Base-by-base conservation (phyloP, 1,140 invertebrate species). In the Homarus americanus region DNA sequence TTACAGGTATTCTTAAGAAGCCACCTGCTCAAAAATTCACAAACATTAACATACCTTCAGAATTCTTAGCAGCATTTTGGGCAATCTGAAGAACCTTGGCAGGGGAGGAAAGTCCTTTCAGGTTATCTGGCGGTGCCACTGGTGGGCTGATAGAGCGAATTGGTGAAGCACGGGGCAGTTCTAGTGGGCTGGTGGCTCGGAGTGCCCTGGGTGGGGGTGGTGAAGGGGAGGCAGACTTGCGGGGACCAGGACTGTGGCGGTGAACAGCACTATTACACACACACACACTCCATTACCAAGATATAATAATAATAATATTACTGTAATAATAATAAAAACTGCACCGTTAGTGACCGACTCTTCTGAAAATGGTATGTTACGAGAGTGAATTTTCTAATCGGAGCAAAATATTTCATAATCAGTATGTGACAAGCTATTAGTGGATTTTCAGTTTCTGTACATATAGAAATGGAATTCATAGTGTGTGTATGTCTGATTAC, bases 11-110 rank as follows among this genome's bases (percentile, higher is more conserved):
- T 49, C n/a, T n/a, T n/a, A 10, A 78, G 41, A 2, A 44, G 3
- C 24, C 10, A 41, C 10, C 75, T n/a, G n/a, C n/a, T n/a, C n/a
- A n/a, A n/a, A n/a, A n/a, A n/a, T n/a, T n/a, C n/a, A n/a, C n/a
- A n/a, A n/a, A n/a, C n/a, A n/a, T n/a, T n/a, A 3, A 78, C 41
- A 75, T 40, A 93, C 92, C 92, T 92, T 93, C 92, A 24, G 92
- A 86, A 40, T 32, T 93, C 58, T 91, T 91, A 80, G 82, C 82
- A 49, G 88, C 72, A 49, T 85, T 91, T 82, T 93, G 91, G 63
- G 92, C 82, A 82, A 91, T 85, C 75, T 90, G 90, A 7, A 91
- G 83, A 32, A 93, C 92, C 80, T 91, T 91, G 38, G 92, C 72
- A 38, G 92, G 92, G 20, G 92, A 88, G n/a, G 92, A 91, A 32